These are phyloP conservation scores for Onthophagus sagittarius DNA, from an alignment of 2,888 invertebrate genomes.

Conservation along the genomic window DNA sequence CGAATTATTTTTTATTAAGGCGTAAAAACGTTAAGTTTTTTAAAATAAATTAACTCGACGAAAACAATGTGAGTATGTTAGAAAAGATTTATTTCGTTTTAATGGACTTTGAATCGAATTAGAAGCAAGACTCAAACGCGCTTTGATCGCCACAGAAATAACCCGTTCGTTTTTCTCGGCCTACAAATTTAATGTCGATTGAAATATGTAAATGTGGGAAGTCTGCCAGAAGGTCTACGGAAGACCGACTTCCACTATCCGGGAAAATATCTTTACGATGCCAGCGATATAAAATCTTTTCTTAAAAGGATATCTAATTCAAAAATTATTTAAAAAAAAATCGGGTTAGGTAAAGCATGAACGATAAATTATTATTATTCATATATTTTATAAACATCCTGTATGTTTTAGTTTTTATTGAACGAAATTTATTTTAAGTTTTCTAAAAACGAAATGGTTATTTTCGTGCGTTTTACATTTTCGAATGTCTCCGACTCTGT, in stretches of 20 bases:
- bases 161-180: not conserved
- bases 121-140: slow-evolving; percentile 26
- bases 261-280: not conserved
- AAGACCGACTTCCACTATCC: not conserved
- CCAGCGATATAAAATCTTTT: not conserved
- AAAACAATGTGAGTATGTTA: not conserved
- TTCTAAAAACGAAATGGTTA: not conserved
- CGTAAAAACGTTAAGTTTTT: slow-evolving; percentile 2
- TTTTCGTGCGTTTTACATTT: no score
- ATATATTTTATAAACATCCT: no score
- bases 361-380: no score
- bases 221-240: not conserved
- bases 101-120: not conserved
- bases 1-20: slow-evolving; percentile 27
- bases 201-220: not conserved
- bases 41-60: not conserved
- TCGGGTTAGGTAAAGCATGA: no score
- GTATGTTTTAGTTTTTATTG: not conserved
- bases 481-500: no score
- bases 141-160: not conserved
- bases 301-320: no score
- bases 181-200: not conserved
- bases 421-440: not conserved
- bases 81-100: no score
- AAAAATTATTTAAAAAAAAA: no score